Evolutionary conservation across 2,797 vertebrate species (phyloP).

Genomic region (Pteronotus mesoamericanus): DNA sequence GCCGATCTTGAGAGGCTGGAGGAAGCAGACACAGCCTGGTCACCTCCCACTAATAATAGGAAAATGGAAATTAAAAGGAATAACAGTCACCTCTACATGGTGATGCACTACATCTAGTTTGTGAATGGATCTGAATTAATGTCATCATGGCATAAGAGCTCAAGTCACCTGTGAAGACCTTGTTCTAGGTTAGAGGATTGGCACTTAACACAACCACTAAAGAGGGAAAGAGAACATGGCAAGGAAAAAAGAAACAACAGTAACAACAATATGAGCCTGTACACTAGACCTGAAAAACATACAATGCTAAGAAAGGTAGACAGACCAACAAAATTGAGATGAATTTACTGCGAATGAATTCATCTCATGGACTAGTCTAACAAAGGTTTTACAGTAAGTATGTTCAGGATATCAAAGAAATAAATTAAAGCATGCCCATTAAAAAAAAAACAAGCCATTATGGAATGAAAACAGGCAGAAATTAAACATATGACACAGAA

Average conservation of each 20-base stretch:
- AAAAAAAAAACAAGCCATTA: neutral
- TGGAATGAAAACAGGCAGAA: neutral
- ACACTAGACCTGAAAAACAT: neutral
- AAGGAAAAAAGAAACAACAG: neutral
- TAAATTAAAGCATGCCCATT: neutral
- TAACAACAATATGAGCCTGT: neutral
- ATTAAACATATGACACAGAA: neutral
- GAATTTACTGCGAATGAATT: neutral
- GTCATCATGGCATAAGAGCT: neutral
- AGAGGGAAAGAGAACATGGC: neutral
- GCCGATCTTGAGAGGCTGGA: neutral
- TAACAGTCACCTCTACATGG: neutral
- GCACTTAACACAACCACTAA: neutral
- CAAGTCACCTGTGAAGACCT: neutral
- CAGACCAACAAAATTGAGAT: neutral
- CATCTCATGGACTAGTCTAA: neutral
- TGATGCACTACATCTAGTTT: neutral
- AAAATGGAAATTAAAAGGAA: neutral
- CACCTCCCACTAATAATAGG: neutral
- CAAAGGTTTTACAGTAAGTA: neutral
- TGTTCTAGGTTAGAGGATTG: neutral
- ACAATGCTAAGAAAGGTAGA: neutral
- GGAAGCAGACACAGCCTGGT: neutral
- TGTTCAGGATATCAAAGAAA: neutral
- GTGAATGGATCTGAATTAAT: neutral